phyloP scores from a whole-genome alignment of 2,888 invertebrate genomes.

The Gisinianus flammeolus region DNA sequence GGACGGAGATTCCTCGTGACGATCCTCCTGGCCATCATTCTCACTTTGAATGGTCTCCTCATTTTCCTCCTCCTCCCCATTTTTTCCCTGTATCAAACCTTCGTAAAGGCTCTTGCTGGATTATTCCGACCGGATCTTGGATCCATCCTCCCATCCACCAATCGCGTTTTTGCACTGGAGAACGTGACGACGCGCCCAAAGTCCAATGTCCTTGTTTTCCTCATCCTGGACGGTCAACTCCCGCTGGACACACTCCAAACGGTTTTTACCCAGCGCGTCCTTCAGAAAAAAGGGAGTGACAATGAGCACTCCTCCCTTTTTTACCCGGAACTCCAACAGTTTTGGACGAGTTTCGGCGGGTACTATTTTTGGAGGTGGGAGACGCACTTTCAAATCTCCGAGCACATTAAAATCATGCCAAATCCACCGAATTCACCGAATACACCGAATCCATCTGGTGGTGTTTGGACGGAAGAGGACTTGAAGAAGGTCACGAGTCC shows the following conservation, averaged over 20 bases:
- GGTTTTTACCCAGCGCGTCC: neutral
- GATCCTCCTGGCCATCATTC: too few relatives aligned
- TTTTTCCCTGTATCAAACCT: too few relatives aligned
- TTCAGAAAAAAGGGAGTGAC: neutral
- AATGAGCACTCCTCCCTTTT: neutral
- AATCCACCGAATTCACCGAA: too few relatives aligned
- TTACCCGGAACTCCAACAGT: conserved; percentile 43
- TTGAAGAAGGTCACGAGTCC: neutral
- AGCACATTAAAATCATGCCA: conserved; percentile 24
- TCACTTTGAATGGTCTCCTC: too few relatives aligned
- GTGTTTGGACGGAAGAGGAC: neutral
- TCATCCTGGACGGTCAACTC: neutral
- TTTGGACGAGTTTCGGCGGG: conserved; percentile 28
- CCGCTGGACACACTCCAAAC: neutral
- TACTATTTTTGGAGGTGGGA: conserved; percentile 42
- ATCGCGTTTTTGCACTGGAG: neutral
- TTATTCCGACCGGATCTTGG: neutral
- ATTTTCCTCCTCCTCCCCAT: too few relatives aligned
- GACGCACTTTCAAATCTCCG: conserved; percentile 24
- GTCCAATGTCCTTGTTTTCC: neutral
- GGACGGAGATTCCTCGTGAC: too few relatives aligned
- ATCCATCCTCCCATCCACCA: neutral
- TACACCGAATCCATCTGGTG: neutral
- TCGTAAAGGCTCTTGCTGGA: too few relatives aligned
- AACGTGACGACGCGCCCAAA: neutral